phyloP scores from a whole-genome alignment of 2,888 invertebrate genomes.

The Drosophila sordidula region DNA sequence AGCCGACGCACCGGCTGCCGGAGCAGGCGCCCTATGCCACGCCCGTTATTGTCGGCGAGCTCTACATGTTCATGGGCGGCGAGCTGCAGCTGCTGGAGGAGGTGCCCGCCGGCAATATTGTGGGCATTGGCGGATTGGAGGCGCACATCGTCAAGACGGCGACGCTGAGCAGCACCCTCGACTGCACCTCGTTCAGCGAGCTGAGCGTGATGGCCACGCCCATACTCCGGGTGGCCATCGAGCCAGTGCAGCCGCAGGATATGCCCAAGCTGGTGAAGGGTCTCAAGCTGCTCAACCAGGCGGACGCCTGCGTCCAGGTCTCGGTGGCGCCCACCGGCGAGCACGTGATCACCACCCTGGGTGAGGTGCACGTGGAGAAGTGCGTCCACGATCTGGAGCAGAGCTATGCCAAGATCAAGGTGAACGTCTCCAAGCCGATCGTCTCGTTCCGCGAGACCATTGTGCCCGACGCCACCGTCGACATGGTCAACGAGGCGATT shows the following conservation, averaged over 20 bases:
- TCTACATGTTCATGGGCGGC: slow-evolving; percentile 97
- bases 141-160: slow-evolving; percentile 94
- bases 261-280: slow-evolving; percentile 91
- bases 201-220: slow-evolving; percentile 92
- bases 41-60: slow-evolving; percentile 87
- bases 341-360: slow-evolving; percentile 96
- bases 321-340: slow-evolving; percentile 97
- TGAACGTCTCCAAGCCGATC: slow-evolving; percentile 97
- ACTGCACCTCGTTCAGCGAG: slow-evolving; percentile 95
- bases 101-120: slow-evolving; percentile 95
- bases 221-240: slow-evolving; percentile 96
- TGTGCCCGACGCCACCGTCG: slow-evolving; percentile 91
- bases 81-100: slow-evolving; percentile 92
- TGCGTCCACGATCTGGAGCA: slow-evolving; percentile 95
- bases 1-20: slow-evolving; percentile 53
- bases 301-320: slow-evolving; percentile 96
- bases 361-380: slow-evolving; percentile 98
- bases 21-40: slow-evolving; percentile 83
- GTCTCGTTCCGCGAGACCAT: slow-evolving; percentile 98
- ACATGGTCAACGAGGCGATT: slow-evolving; percentile 94
- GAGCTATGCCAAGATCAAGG: slow-evolving; percentile 93
- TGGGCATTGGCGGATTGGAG: slow-evolving; percentile 94
- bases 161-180: slow-evolving; percentile 92
- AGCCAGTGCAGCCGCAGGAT: slow-evolving; percentile 93
- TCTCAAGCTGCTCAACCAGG: slow-evolving; percentile 93